Base-by-base conservation (phyloP, 2,888 invertebrate species). In the Drosophila pegasa region DNA sequence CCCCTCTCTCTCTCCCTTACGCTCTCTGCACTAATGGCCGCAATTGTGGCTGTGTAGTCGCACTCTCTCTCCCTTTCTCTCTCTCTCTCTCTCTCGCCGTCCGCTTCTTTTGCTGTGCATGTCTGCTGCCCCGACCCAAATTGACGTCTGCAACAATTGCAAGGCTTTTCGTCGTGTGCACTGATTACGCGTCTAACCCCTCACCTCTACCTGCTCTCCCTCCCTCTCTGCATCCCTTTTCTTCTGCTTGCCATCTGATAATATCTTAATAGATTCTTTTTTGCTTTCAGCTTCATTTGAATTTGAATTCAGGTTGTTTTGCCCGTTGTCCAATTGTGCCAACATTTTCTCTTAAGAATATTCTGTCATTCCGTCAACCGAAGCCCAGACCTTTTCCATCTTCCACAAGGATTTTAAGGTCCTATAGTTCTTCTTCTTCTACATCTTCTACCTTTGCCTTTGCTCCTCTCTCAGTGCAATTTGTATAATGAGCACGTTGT, bases 191-290 rank as follows among this genome's bases (percentile, higher is more conserved):
- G 40, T 57, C 50, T 51, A 52, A 22, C 31, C 43, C n/a, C 16
- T 38, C 25, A 7, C 20, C 40, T 37, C 16, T 43, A 9, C 20
- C 20, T 25, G 12, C n/a, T 9, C 12, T 12, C 31, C 31, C 25
- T 47, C 55, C 54, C 61, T 50, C 45, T 57, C 47, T 51, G 77
- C 63, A n/a, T 59, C 57, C 9, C 35, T 31, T 66, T 57, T 38
- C 72, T 74, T 57, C 72, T 66, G 10, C 74, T 37, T 41, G 59
- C 51, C 67, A 41, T 59, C 77, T 83, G 81, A 88, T 88, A 87
- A 85, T 79, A 87, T 85, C 85, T 85, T 85, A 85, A 85, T 88
- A 85, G 85, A 85, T 85, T 88, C 85, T 78, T 84, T 78, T 84
- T 87, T 74, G 83, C 86, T 68, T 74, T 83, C 81, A 75, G 68